Evolutionary conservation across 2,113 vertebrate genomes (phyloP).

Genomic region (Platanista minor): DNA sequence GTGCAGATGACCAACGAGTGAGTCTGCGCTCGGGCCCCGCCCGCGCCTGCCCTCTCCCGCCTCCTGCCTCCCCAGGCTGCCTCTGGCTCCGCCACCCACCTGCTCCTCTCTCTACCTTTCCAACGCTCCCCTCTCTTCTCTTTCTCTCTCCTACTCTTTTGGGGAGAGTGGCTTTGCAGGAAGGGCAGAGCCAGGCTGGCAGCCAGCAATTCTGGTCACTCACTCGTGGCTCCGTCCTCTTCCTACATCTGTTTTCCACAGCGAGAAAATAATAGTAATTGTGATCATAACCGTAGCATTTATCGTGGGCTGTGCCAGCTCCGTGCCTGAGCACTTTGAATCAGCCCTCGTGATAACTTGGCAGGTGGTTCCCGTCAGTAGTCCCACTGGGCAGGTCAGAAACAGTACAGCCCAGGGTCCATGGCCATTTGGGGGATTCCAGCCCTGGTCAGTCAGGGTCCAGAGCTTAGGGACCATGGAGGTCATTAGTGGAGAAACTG

Average conservation of each 20-base stretch:
- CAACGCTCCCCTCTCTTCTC: accelerated
- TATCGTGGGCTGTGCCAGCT: not conserved
- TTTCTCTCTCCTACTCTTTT: not conserved
- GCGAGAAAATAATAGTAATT: not conserved
- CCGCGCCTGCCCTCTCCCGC: accelerated
- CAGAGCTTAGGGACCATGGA: not conserved
- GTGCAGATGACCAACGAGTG: slow-evolving; percentile 96
- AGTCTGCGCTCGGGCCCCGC: slow-evolving; percentile 69
- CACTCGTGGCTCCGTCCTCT: not conserved
- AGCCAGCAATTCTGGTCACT: not conserved
- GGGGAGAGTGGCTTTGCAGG: not conserved
- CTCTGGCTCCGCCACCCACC: accelerated
- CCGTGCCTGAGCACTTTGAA: not conserved
- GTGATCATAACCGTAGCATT: not conserved
- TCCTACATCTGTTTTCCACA: not conserved
- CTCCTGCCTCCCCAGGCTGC: accelerated
- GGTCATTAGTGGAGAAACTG: not conserved
- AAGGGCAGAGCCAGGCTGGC: not conserved
- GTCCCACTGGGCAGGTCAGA: not conserved
- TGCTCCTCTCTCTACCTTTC: not conserved
- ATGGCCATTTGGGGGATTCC: not conserved
- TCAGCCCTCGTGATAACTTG: accelerated
- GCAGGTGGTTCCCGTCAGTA: not conserved
- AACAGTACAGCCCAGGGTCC: not conserved
- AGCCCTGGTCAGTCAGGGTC: not conserved